These are phyloP conservation scores for Menidia beryllina DNA, from an alignment of 2,113 vertebrate species.

Conservation along the genomic window DNA sequence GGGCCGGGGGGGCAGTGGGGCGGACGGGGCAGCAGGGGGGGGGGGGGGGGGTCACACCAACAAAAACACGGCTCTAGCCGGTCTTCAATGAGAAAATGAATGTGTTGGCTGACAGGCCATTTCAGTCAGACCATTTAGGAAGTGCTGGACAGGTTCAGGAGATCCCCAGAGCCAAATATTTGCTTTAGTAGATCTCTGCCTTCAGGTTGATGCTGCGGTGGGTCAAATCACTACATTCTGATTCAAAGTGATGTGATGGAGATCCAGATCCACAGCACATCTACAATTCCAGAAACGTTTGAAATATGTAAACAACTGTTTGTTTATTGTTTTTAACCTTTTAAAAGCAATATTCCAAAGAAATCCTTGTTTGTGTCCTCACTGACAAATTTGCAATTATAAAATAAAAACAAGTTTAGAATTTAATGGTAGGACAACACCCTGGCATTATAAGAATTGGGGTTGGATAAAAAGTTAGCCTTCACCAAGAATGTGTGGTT, in stretches of 20 bases:
- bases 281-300: not conserved
- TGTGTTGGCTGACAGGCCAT: constrained; percentile 75
- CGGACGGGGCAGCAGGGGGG: constrained; percentile 24
- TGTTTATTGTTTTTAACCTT: too few relatives aligned
- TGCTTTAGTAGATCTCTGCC: constrained; percentile 42
- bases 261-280: not conserved
- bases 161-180: constrained; percentile 74
- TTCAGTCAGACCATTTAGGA: constrained; percentile 72
- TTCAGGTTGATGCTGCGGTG: constrained; percentile 21
- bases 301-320: too few relatives aligned
- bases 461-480: not conserved
- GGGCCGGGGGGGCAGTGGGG: constrained; percentile 24
- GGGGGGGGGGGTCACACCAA: constrained; percentile 72
- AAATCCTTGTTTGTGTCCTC: not conserved
- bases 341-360: not conserved
- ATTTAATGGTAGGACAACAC: not conserved
- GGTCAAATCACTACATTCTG: not conserved
- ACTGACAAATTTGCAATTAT: too few relatives aligned
- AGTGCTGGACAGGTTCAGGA: constrained; percentile 58
- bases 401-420: not conserved
- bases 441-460: not conserved
- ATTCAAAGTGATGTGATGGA: constrained; percentile 16
- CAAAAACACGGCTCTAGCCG: constrained; percentile 69
- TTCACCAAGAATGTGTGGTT: not conserved
- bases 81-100: constrained; percentile 65